Evolutionary conservation across 2,113 vertebrate species (phyloP).

Genomic region (Colossoma macropomum): DNA sequence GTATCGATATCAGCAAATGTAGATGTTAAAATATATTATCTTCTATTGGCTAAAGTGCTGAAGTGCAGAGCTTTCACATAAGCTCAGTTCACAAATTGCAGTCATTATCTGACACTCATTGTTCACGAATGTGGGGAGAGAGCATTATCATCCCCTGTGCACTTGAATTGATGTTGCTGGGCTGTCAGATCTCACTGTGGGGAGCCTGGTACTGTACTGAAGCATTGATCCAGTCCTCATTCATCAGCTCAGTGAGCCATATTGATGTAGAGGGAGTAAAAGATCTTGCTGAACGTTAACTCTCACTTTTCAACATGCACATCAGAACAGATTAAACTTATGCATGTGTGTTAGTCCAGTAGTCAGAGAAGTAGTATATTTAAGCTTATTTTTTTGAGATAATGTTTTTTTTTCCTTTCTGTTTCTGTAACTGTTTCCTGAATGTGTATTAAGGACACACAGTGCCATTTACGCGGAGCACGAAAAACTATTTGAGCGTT

Average conservation of each 20-base stretch:
- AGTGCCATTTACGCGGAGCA: no score
- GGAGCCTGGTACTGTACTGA: conserved; percentile 5
- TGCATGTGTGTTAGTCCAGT: no score
- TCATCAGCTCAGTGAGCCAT: background rate
- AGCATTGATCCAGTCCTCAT: conserved; percentile 41
- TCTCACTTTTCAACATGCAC: no score
- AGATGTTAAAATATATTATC: background rate
- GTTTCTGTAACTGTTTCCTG: no score
- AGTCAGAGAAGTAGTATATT: no score
- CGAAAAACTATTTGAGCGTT: no score
- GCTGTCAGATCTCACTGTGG: background rate
- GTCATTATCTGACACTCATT: conserved; percentile 14
- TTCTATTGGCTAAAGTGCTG: background rate
- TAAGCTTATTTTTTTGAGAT: no score
- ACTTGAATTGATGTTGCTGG: conserved; percentile 27
- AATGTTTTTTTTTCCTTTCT: no score
- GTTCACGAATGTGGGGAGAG: background rate
- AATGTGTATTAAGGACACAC: no score
- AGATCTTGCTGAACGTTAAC: background rate
- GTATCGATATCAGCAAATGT: no score
- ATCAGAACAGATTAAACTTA: no score
- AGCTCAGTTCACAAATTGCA: conserved; percentile 20
- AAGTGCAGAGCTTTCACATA: background rate
- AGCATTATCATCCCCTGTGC: conserved; percentile 16
- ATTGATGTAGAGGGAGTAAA: conserved; percentile 17